Evolutionary conservation across 2,888 invertebrate genomes (phyloP), one percentile per base, ranked within the genome.

Genomic region (Lagria hirta): DNA sequence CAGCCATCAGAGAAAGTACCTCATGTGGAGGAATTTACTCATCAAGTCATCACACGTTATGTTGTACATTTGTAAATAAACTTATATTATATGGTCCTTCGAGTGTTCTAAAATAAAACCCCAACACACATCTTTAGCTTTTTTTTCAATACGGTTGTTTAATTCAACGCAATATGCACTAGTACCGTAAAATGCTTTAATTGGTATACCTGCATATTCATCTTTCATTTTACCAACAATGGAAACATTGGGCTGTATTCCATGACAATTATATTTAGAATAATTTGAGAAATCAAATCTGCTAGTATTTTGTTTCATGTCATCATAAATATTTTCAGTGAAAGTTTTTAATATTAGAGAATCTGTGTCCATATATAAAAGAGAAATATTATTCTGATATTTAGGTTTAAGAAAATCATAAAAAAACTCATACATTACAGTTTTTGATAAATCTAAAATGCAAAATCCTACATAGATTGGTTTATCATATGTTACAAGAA

Each of bases 391-490:
- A 0, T 15, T 4, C 5, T 14, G 10, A 29, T 5, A 23, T 5
- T 21, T 27, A 2, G 13, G 10, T 40, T 54, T 58, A 15, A 67
- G 54, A 21, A 54, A 61, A 41, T 62, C 55, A 41, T 67, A 69
- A 45, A 62, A 56, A 42, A 67, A 69, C 23, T 66, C 61, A 43
- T 69, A 71, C 54, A 73, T 62, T 13, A 62, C 44, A 1, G 47
- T 41, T 58, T 73, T 73, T 1, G 60, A 64, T 16, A 72, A 13
- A 34, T 72, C 71, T 29, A 72, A 51, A 36, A 71, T 60, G n/a
- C 49, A 21, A 41, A 69, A 59, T 6, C 69, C 70, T 1, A 64
- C 46, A 45, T 69, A 71, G 12, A 72, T 62, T 1, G 69, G 70
- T 57, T 68, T 68, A 54, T 68, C 57, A 24, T 64, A 63, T 12